These are phyloP conservation scores for Dicycla oo DNA, from an alignment of 2,888 invertebrate genomes.

Conservation along the genomic window DNA sequence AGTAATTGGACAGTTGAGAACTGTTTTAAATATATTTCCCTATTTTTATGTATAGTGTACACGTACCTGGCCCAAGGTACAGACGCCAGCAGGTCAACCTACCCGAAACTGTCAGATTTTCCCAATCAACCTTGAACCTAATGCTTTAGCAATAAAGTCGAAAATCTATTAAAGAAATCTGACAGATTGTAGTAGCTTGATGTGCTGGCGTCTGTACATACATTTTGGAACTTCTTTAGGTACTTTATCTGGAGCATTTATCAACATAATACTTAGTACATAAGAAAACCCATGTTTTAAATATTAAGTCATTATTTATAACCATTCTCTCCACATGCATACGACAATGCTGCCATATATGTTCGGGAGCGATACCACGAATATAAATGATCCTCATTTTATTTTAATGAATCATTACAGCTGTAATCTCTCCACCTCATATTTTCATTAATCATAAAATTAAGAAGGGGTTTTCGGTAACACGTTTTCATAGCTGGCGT, in stretches of 20 bases:
- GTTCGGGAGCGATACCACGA: conserved; percentile 33
- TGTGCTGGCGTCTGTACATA: too few relatives aligned
- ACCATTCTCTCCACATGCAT: conserved; percentile 26
- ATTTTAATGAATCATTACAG: conserved; percentile 47
- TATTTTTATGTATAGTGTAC: too few relatives aligned
- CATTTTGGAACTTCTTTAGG: too few relatives aligned
- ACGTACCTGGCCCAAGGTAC: too few relatives aligned
- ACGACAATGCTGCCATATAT: conserved; percentile 26
- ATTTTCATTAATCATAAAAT: conserved; percentile 46
- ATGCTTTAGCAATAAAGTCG: too few relatives aligned
- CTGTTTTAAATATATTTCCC: too few relatives aligned
- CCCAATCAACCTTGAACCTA: too few relatives aligned
- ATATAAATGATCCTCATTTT: conserved; percentile 49
- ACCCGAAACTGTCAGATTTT: too few relatives aligned
- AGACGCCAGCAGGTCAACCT: too few relatives aligned
- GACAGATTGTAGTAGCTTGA: too few relatives aligned
- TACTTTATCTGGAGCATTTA: conserved; percentile 1
- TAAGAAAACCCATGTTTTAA: background rate
- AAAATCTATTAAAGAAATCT: too few relatives aligned
- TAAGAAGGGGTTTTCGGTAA: conserved; percentile 30
- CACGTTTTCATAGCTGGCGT: conserved; percentile 6
- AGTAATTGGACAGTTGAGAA: too few relatives aligned
- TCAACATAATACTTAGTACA: conserved; percentile 4
- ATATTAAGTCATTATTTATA: conserved; percentile 29
- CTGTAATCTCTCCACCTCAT: conserved; percentile 32